These are phyloP conservation scores for Melipona beecheii DNA, from an alignment of 2,888 invertebrate species.

Conservation along the genomic window DNA sequence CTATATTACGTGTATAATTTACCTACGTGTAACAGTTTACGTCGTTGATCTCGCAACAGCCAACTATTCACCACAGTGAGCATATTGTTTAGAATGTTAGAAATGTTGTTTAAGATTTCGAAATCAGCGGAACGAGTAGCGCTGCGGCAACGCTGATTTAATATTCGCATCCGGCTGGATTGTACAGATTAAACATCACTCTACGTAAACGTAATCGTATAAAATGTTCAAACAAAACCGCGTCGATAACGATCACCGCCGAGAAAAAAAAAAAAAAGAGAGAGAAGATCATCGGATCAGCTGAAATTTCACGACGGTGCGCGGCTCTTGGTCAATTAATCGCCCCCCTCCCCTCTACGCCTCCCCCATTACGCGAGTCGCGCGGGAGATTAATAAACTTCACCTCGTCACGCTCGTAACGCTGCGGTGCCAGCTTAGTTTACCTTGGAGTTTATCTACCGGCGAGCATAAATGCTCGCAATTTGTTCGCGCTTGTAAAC, in stretches of 20 bases:
- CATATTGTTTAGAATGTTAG: not conserved
- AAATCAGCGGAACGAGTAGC: not conserved
- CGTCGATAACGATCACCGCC: not conserved
- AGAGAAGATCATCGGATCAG: not conserved
- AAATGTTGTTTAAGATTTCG: not conserved
- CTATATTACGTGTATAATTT: too few species aligned
- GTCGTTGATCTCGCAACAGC: not conserved
- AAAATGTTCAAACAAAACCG: not conserved
- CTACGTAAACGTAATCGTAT: not conserved
- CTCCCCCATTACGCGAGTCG: conserved; percentile 33
- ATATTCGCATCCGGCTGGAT: not conserved
- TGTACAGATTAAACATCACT: not conserved
- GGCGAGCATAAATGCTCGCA: conserved; percentile 51
- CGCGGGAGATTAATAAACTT: conserved; percentile 66
- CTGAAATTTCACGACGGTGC: conserved; percentile 31
- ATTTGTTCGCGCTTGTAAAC: conserved; percentile 50
- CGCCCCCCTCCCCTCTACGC: not conserved
- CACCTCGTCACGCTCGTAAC: conserved; percentile 52
- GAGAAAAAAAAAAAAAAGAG: not conserved
- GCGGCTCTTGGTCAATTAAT: conserved; percentile 59
- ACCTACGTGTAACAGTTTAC: not conserved
- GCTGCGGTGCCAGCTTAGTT: conserved; percentile 49
- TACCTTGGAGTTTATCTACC: conserved; percentile 44
- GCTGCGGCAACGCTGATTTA: not conserved
- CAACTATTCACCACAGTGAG: not conserved